Evolutionary conservation across 1,140 invertebrate species (phyloP), one percentile per base, ranked within the genome.

Genomic region (Ylistrum balloti): DNA sequence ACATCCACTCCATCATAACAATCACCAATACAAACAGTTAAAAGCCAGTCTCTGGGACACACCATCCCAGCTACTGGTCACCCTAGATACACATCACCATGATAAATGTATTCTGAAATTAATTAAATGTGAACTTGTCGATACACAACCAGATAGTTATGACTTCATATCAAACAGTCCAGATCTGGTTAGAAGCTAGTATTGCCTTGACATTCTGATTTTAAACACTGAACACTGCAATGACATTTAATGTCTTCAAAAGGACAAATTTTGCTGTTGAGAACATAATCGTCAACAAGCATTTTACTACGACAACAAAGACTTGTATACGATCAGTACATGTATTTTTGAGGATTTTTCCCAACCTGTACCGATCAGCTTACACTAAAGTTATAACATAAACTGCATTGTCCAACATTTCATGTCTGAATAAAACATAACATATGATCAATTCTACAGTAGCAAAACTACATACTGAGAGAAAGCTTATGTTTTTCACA

Each of bases 231-330:
- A 5, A 74, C 56, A 28, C n/a, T 74, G 56, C 1, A 74, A n/a
- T 74, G 56, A 74, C 56, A 74, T 74, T 74, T n/a, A 28, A 74
- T 74, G 56, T 74, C 56, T 28, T 74, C 5, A 5, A 74, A 5
- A n/a, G 17, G 28, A 74, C 13, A 74, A 5, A 28, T 74, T 5
- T 74, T 74, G 5, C n/a, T 28, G 3, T 28, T 74, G 45, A 48
- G 1, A 48, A 17, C 28, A 22, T 74, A 2, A 74, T 74, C 1
- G 28, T 28, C 56, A 74, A 74, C 22, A 74, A 45, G 41, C 41
- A 74, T 74, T n/a, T 74, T 74, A 74, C 56, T n/a, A n/a, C 28
- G n/a, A 74, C 56, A 74, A 74, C 56, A 74, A 17, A 74, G 22
- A 74, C 5, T 3, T 17, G 22, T 48, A 7, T 28, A 28, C n/a